Percentiles rank a stretch among this genome's conserved stretches.
phyloP scores from a whole-genome alignment of 1,140 invertebrate species.

The Hycleus phaleratus region DNA sequence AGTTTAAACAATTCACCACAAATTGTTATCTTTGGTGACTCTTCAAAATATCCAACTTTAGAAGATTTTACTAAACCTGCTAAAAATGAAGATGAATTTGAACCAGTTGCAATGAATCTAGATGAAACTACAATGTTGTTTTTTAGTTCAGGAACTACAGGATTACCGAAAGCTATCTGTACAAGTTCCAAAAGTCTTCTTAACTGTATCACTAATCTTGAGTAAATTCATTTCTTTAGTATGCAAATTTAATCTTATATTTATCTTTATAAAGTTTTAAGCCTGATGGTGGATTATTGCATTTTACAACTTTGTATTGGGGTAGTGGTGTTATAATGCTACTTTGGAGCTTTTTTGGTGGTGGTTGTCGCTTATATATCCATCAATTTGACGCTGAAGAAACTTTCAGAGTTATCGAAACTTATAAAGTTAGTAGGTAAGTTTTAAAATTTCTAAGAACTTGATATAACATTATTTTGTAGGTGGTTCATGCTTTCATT shows the following conservation, averaged over 20 bases:
- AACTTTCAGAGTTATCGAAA: neutral
- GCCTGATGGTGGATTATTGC: too few species aligned
- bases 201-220: neutral
- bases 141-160: conserved; percentile 69
- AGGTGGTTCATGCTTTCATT: neutral
- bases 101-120: conserved; percentile 6
- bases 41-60: conserved; percentile 9
- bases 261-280: neutral
- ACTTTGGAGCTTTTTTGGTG: neutral
- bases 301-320: conserved; percentile 3
- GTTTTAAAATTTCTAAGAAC: neutral
- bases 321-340: neutral
- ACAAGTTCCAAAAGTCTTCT: neutral
- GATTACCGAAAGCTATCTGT: conserved; percentile 57
- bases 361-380: neutral
- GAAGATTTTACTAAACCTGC: conserved; percentile 6
- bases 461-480: neutral
- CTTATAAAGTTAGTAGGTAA: neutral
- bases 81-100: conserved; percentile 14
- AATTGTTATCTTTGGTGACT: conserved; percentile 19
- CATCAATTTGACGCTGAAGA: neutral
- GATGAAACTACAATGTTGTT: conserved; percentile 40
- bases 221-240: too few species aligned
- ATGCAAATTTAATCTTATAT: too few species aligned
- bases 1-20: neutral